A percentile compares a stretch with the other conserved stretches of the same genome.
Conservation (phyloP, 2,888 invertebrate species). For the Choristoneura rosaceana region DNA sequence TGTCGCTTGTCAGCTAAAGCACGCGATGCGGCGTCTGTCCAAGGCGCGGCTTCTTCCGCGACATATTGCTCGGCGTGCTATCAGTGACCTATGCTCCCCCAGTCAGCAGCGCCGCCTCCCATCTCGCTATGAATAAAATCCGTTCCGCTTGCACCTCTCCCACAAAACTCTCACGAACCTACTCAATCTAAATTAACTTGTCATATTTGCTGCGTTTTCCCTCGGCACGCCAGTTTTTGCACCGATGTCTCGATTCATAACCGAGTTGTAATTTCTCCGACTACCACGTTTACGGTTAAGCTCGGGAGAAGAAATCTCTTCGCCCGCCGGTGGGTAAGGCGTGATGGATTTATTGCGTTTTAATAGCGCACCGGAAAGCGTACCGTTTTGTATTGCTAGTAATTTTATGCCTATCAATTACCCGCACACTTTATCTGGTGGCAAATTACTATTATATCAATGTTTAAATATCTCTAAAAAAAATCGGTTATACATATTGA, state of each 20-base stretch:
- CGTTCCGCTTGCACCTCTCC: slow-evolving; percentile 73
- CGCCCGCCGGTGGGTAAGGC: slow-evolving; percentile 45
- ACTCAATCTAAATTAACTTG: slow-evolving; percentile 78
- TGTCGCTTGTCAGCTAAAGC: slow-evolving; percentile 54
- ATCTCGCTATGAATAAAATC: slow-evolving; percentile 48
- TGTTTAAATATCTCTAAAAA: background rate
- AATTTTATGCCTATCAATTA: slow-evolving; percentile 63
- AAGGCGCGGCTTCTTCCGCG: slow-evolving; percentile 14
- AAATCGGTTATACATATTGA: too few relatives aligned
- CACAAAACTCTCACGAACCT: slow-evolving; percentile 67
- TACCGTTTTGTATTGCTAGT: slow-evolving; percentile 61
- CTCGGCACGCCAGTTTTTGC: slow-evolving; percentile 59
- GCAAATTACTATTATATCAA: slow-evolving; percentile 13
- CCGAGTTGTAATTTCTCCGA: slow-evolving; percentile 63
- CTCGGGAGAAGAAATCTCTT: slow-evolving; percentile 53
- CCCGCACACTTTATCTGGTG: slow-evolving; percentile 30
- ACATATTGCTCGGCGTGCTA: slow-evolving; percentile 48
- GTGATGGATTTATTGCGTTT: slow-evolving; percentile 67
- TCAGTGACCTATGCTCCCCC: slow-evolving; percentile 61
- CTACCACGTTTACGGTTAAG: slow-evolving; percentile 60
- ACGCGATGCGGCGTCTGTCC: slow-evolving; percentile 48
- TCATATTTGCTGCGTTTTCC: slow-evolving; percentile 75
- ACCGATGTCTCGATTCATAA: slow-evolving; percentile 59
- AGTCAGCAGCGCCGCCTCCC: slow-evolving; percentile 3
- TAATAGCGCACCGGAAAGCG: slow-evolving; percentile 66